Percentiles rank a stretch among this genome's conserved stretches.
These are phyloP conservation scores for Brachionus angularis DNA, from an alignment of 1,140 invertebrate species.

Conservation along the genomic window DNA sequence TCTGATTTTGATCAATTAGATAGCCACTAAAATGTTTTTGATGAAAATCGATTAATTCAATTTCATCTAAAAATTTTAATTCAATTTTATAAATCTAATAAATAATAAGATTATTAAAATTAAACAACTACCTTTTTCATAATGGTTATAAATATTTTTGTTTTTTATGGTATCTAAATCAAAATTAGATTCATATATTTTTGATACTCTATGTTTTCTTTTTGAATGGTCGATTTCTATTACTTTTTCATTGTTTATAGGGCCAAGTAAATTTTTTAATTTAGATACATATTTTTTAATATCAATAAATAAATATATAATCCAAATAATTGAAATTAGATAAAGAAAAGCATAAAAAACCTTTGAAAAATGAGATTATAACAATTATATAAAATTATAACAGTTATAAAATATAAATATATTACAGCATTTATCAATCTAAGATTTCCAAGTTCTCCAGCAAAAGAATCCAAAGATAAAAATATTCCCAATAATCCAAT, in stretches of 20 bases:
- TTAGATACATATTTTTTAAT: background rate
- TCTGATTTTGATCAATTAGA: conserved; percentile 30
- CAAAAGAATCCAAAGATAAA: conserved; percentile 8
- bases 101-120: no score
- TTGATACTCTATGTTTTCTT: no score
- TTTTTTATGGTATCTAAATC: conserved; percentile 9
- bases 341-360: conserved; percentile 6
- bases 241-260: no score
- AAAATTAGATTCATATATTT: no score
- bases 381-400: background rate
- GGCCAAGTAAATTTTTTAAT: background rate
- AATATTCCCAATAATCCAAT: conserved; percentile 6
- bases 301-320: background rate
- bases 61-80: background rate
- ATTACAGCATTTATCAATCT: conserved; percentile 24
- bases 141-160: conserved; percentile 9
- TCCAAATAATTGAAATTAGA: background rate
- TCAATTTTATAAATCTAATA: no score
- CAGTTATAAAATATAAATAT: background rate
- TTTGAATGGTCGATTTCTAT: no score
- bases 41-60: background rate
- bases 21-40: conserved; percentile 19
- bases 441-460: conserved; percentile 19
- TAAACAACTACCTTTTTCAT: no score
- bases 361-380: background rate